Base-by-base conservation (phyloP, 2,113 vertebrate genomes). In the Cryptomyrus ogoouensis region DNA sequence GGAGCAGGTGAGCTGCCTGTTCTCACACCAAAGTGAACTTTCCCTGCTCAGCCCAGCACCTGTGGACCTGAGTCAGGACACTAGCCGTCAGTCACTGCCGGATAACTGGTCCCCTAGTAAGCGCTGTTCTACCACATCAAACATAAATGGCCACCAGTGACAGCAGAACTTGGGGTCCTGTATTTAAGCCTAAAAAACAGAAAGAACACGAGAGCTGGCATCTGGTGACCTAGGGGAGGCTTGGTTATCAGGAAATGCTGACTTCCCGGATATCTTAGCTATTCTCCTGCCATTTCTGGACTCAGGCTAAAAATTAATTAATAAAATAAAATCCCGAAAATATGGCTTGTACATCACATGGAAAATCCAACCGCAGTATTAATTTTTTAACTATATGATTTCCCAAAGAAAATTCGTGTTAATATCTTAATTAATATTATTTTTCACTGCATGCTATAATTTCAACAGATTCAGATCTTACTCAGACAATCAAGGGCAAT, bases 11-110 rank as follows among this genome's bases (percentile, higher is more conserved):
- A 31, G 88, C 89, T n/a, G 49, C 62, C 87, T 70, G 89, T 88
- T 89, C 53, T 89, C 90, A 90, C 42, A 88, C 88, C 88, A 89
- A 44, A 88, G 90, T 89, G 35, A 77, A 53, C 56, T 35, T 21
- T 15, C 19, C 90, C 88, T 35, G 39, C 17, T 62, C 53, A 24
- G 17, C 56, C 46, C 89, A 35, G n/a, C n/a, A 35, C 31, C 31
- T 58, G 7, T 83, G 49, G 19, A 15, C 85, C 46, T 8, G 13
- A 50, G 52, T 58, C 31, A 15, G 46, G 27, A 56, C 31, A 88
- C 4, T 56, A 10, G 17, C 27, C 4, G 3, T 52, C 49, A 50
- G 35, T 19, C 35, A 62, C 53, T 53, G 86, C 24, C 24, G 6
- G 35, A 39, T 5, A 77, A 77, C 5, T 80, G 15, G 74, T 42